A percentile compares a stretch with the other conserved stretches of the same genome.
Evolutionary conservation across 1,140 invertebrate genomes (phyloP).

Genomic region (Battus philenor): DNA sequence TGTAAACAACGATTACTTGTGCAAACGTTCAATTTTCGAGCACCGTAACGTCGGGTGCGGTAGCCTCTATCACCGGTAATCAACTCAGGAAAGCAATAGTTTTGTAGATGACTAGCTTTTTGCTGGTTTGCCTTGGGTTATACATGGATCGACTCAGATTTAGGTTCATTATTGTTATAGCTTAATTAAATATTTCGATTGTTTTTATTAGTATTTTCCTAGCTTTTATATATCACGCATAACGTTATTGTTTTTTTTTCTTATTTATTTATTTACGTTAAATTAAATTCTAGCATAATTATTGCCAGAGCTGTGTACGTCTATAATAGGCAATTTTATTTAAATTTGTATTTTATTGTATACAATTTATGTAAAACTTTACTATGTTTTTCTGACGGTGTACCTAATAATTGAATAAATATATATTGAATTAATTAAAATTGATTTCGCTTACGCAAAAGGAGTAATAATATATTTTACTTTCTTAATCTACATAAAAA

Average conservation of each 20-base stretch:
- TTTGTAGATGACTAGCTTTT: constrained; percentile 15
- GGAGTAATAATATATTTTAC: no score
- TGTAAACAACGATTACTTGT: constrained; percentile 42
- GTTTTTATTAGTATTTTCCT: not conserved
- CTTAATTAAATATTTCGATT: not conserved
- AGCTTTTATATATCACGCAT: not conserved
- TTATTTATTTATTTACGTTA: not conserved
- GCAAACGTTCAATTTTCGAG: constrained; percentile 50
- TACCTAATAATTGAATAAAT: no score
- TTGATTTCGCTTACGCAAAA: no score
- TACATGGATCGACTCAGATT: not conserved
- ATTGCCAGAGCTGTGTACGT: no score
- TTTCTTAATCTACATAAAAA: no score
- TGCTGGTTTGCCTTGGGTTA: constrained; percentile 1
- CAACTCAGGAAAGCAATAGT: constrained; percentile 1
- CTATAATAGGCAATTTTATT: not conserved
- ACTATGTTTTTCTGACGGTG: no score
- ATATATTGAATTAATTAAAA: no score
- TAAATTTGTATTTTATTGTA: not conserved
- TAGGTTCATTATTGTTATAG: not conserved
- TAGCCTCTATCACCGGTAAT: constrained; percentile 10
- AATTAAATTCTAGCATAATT: not conserved
- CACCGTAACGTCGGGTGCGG: constrained; percentile 39
- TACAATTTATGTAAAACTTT: no score
- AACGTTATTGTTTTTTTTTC: not conserved